phyloP scores from a whole-genome alignment of 2,797 vertebrate species.

The Diglossa cyanea region DNA sequence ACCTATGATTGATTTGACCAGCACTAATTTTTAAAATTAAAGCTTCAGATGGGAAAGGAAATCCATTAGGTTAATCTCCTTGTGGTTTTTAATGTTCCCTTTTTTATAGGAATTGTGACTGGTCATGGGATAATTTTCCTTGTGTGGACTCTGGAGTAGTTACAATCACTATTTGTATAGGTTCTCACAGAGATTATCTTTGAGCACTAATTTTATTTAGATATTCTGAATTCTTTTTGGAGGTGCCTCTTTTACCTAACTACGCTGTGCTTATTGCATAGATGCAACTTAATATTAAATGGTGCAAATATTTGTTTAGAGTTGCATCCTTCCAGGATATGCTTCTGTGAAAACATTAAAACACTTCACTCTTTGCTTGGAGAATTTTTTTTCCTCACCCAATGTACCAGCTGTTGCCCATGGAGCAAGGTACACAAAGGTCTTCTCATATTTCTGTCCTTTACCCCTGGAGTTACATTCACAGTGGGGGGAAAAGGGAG shows the following conservation, averaged over 20 bases:
- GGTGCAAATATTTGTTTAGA: background rate
- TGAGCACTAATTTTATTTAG: background rate
- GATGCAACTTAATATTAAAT: background rate
- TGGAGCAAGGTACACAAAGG: background rate
- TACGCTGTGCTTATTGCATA: background rate
- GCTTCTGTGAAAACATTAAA: background rate
- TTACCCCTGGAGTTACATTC: background rate
- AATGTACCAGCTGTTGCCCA: background rate
- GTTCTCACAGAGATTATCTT: background rate
- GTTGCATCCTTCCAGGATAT: background rate
- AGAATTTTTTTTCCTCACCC: background rate
- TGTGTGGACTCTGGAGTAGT: background rate
- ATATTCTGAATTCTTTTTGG: background rate
- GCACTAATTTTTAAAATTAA: background rate
- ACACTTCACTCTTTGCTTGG: background rate
- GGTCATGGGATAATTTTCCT: background rate
- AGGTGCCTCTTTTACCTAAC: background rate
- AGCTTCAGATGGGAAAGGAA: background rate
- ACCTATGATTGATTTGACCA: background rate
- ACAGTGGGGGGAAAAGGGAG: background rate
- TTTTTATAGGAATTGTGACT: background rate
- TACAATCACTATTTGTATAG: background rate
- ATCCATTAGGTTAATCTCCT: accelerated
- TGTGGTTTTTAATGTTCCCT: background rate
- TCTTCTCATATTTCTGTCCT: background rate